Base-by-base conservation (phyloP, 2,113 vertebrate species). In the Sturnira hondurensis region DNA sequence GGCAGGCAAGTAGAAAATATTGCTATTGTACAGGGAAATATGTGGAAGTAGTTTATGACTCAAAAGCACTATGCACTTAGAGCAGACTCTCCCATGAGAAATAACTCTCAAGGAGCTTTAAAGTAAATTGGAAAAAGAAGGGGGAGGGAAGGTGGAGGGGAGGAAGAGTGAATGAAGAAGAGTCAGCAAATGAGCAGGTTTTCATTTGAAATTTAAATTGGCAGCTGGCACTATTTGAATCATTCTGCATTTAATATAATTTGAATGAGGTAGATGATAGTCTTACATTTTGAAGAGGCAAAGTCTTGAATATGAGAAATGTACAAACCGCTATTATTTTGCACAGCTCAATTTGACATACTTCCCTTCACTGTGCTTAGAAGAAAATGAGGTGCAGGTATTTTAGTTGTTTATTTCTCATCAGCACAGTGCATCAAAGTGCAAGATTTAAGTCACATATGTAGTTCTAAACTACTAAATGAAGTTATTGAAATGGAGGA, bases 131-230 rank as follows among this genome's bases (percentile, higher is more conserved):
- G 63, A 84, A 96, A 89, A 92, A 73, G 15, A 78, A 77, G 28
- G 41, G 24, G 56, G 20, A n/a, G 58, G 20, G 28, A 65, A 31
- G 11, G 9, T 14, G 6, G n/a, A 14, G 36, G 50, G 33, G 24
- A 83, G 50, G 28, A 81, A 43, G 65, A 96, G 38, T 83, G 82
- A 95, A 54, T 84, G 91, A 96, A 93, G 85, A 96, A 93, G 85
- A 93, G 86, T 97, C 95, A 96, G 96, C 95, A 96, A 96, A 91
- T 67, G 70, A 89, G 68, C 78, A 95, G 88, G 74, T 96, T 97
- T 97, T 52, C 74, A 91, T 97, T 89, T 97, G 96, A 97, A 97
- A 97, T 97, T 97, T 95, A 96, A 96, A 97, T 97, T 97, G 96
- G 91, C 94, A 96, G 95, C 96, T 97, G 94, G 95, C 65, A 94